phyloP scores from a whole-genome alignment of 30 jellyfish, hydroid and myxozoan genomes.

The Morbakka virulenta region DNA sequence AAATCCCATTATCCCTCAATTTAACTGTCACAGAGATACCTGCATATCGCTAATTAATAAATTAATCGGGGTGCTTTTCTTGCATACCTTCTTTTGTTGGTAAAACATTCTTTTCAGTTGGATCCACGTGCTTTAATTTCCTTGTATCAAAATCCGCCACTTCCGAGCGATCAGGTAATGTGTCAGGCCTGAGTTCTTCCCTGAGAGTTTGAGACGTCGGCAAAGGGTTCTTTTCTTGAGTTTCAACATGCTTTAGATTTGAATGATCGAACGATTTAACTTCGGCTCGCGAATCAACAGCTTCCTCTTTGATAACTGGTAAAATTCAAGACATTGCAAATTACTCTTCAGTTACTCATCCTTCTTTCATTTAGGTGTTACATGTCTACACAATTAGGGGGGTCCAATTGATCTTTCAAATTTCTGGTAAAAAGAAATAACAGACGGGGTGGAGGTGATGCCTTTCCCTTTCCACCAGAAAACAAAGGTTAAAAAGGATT shows the following conservation, averaged over 20 bases:
- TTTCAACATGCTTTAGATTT: conserved; percentile 59
- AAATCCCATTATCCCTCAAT: too few relatives aligned
- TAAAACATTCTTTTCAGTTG: conserved; percentile 57
- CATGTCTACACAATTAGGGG: too few relatives aligned
- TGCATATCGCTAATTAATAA: too few relatives aligned
- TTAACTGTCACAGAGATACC: too few relatives aligned
- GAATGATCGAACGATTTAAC: conserved; percentile 51
- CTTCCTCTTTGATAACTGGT: conserved; percentile 74
- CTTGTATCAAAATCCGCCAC: conserved; percentile 59
- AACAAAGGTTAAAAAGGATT: too few relatives aligned
- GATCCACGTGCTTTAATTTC: conserved; percentile 67
- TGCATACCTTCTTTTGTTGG: conserved; percentile 80
- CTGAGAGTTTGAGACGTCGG: conserved; percentile 64
- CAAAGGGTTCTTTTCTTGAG: conserved; percentile 46
- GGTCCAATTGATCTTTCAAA: too few relatives aligned
- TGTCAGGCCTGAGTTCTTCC: conserved; percentile 93
- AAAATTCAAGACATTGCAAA: neutral
- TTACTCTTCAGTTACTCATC: neutral
- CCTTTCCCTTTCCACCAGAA: too few relatives aligned
- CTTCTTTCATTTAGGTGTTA: too few relatives aligned
- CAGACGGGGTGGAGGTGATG: too few relatives aligned
- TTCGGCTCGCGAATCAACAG: conserved; percentile 77
- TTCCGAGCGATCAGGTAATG: conserved; percentile 85
- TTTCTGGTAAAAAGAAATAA: too few relatives aligned
- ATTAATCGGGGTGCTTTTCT: too few relatives aligned